phyloP scores from a whole-genome alignment of 2,888 invertebrate species.

The Aplocera efformata region DNA sequence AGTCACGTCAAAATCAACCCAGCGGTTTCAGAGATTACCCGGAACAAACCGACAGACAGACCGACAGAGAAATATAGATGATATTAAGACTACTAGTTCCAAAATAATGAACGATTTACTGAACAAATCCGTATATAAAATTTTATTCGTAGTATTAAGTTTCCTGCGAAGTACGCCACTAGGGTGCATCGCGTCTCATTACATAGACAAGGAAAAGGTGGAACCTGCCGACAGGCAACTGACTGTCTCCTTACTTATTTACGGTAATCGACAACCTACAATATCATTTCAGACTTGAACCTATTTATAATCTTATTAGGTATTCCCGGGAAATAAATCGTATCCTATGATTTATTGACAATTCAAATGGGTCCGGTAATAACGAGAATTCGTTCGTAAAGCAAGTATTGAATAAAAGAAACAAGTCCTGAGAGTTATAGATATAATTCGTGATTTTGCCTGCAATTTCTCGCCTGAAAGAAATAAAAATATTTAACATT shows the following conservation, averaged over 20 bases:
- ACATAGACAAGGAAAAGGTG: slow-evolving; percentile 72
- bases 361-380: slow-evolving; percentile 1
- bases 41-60: too few species aligned
- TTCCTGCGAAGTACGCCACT: too few species aligned
- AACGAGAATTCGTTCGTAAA: background rate
- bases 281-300: slow-evolving; percentile 11
- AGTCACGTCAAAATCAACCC: too few species aligned
- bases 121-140: too few species aligned
- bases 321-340: slow-evolving; percentile 7
- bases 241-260: slow-evolving; percentile 51
- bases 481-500: slow-evolving; percentile 4
- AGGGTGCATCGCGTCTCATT: slow-evolving; percentile 53
- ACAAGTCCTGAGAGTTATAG: too few species aligned
- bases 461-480: background rate
- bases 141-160: too few species aligned
- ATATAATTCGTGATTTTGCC: background rate
- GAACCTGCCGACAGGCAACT: slow-evolving; percentile 48
- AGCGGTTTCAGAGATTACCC: too few species aligned
- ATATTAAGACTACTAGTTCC: too few species aligned
- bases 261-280: slow-evolving; percentile 47
- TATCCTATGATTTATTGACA: slow-evolving; percentile 1
- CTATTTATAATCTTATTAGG: slow-evolving; percentile 2
- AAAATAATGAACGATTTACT: too few species aligned
- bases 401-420: too few species aligned
- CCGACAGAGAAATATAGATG: too few species aligned